Conservation (phyloP, 2,113 vertebrate genomes). For the Melanerpes formicivorus region DNA sequence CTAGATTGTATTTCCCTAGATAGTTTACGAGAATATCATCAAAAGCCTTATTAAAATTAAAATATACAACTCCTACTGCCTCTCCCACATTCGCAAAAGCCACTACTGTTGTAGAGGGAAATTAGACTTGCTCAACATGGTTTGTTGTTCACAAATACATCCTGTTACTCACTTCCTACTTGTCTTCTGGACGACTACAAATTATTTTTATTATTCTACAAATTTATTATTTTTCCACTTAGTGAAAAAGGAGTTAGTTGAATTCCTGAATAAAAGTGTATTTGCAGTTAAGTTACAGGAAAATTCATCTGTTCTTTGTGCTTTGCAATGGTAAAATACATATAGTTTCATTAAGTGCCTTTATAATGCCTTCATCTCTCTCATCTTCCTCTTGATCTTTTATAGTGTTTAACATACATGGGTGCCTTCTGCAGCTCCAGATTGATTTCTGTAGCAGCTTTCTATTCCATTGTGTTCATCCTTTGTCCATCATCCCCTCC, state of each 20-base stretch:
- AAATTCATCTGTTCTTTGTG: background rate
- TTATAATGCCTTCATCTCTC: background rate
- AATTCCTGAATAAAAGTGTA: background rate
- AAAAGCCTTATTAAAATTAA: constrained; percentile 1
- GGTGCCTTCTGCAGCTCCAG: background rate
- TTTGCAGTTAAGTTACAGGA: background rate
- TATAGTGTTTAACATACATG: background rate
- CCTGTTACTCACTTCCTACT: background rate
- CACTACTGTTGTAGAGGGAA: background rate
- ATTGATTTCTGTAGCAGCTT: background rate
- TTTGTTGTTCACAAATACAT: background rate
- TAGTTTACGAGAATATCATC: background rate
- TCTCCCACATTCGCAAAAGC: background rate
- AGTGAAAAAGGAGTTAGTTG: background rate
- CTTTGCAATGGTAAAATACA: background rate
- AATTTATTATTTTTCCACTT: background rate
- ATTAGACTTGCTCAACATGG: background rate
- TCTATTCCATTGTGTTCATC: background rate
- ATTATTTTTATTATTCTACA: background rate
- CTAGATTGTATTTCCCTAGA: background rate
- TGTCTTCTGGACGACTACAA: background rate
- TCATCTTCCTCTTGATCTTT: background rate
- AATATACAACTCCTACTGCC: background rate
- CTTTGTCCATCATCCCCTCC: background rate
- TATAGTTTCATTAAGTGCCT: background rate